Conservation (phyloP, 2,888 invertebrate genomes). For the Zaprionus obscuricornis region DNA sequence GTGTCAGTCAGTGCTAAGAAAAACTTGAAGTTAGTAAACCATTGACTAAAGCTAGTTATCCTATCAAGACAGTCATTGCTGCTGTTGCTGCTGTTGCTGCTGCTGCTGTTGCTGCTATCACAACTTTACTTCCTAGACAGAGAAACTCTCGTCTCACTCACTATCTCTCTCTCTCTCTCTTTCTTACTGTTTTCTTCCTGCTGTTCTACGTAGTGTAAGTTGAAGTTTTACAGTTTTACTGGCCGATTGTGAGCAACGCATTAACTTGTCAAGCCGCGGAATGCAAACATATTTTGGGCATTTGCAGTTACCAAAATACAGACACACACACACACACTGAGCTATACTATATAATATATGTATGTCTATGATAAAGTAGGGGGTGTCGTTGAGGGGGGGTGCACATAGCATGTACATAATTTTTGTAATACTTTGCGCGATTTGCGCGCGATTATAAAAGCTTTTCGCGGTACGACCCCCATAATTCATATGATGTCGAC, state of each 20-base stretch:
- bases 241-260: slow-evolving; percentile 65
- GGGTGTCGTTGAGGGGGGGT: not conserved
- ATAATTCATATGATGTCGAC: slow-evolving; percentile 82
- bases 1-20: too few relatives aligned
- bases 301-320: slow-evolving; percentile 56
- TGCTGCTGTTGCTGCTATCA: too few relatives aligned
- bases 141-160: too few relatives aligned
- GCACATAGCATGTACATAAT: slow-evolving; percentile 73
- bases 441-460: slow-evolving; percentile 82
- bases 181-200: not conserved
- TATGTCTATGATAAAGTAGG: not conserved
- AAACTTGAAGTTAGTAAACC: too few relatives aligned
- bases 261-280: slow-evolving; percentile 80
- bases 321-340: slow-evolving; percentile 2
- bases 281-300: slow-evolving; percentile 81
- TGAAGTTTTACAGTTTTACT: slow-evolving; percentile 18
- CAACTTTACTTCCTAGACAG: too few relatives aligned
- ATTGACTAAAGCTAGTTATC: too few relatives aligned
- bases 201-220: not conserved
- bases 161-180: not conserved
- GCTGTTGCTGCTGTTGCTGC: too few relatives aligned
- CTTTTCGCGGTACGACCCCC: slow-evolving; percentile 82
- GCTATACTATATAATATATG: not conserved
- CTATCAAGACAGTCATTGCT: too few relatives aligned
- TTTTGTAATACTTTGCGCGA: slow-evolving; percentile 80